Conservation (phyloP, 2,113 vertebrate species). For the Mirounga angustirostris region DNA sequence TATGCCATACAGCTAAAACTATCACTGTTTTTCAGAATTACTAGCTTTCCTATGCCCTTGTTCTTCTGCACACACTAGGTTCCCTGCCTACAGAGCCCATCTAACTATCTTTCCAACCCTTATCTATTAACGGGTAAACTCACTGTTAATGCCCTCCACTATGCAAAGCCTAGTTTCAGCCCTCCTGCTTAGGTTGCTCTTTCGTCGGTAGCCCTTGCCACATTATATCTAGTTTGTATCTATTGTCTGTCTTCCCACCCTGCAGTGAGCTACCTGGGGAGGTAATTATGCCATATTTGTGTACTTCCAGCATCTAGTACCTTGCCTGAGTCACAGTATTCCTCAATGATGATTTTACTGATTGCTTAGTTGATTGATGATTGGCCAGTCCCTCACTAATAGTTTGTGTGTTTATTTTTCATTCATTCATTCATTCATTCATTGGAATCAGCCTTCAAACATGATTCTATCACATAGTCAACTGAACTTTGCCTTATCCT, state of each 20-base stretch:
- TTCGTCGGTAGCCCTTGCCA: not conserved
- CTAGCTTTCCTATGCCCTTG: not conserved
- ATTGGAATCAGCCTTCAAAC: not conserved
- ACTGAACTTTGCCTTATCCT: not conserved
- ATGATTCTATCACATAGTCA: not conserved
- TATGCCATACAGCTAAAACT: not conserved
- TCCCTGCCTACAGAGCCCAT: not conserved
- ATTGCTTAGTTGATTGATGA: not conserved
- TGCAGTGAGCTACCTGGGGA: not conserved
- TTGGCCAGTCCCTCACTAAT: not conserved
- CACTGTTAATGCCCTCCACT: not conserved
- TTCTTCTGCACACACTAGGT: not conserved
- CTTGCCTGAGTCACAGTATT: not conserved
- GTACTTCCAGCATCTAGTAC: not conserved
- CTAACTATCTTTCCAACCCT: not conserved
- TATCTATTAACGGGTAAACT: not conserved
- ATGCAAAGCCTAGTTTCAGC: not conserved
- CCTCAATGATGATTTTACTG: not conserved
- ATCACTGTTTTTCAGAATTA: not conserved
- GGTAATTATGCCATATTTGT: not conserved
- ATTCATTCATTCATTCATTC: not conserved
- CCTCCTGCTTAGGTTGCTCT: not conserved
- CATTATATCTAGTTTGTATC: not conserved
- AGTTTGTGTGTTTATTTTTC: not conserved
- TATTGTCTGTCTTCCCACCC: not conserved